Percentiles rank a stretch among this genome's conserved stretches.
These are phyloP conservation scores for Rhea pennata DNA, from an alignment of 2,113 vertebrate genomes.

Conservation along the genomic window DNA sequence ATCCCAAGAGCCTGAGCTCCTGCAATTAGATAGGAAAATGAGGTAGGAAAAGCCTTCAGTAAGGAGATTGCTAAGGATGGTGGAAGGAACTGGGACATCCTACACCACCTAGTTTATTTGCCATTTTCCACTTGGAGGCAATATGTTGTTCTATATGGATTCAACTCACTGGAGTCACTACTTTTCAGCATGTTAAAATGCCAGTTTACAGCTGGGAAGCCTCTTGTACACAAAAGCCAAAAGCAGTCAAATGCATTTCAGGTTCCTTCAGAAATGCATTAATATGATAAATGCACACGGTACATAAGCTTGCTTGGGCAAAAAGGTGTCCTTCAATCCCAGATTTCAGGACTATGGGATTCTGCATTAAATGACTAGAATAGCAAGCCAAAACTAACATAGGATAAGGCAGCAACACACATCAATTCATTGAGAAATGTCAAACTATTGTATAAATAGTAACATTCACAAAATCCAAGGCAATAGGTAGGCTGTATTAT, in stretches of 20 bases:
- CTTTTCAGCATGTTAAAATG: neutral
- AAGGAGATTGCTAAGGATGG: neutral
- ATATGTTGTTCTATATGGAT: neutral
- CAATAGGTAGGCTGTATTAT: neutral
- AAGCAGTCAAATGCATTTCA: neutral
- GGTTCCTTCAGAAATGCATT: neutral
- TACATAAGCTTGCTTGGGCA: neutral
- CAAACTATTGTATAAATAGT: neutral
- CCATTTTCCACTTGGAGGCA: neutral
- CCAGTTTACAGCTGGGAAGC: rapidly evolving
- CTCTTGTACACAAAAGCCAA: neutral
- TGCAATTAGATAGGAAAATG: neutral
- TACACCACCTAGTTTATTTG: neutral
- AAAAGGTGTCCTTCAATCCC: neutral
- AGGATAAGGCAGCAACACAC: neutral
- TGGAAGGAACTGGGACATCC: neutral
- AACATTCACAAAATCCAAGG: neutral
- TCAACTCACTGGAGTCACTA: neutral
- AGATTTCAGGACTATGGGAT: neutral
- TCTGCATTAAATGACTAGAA: neutral
- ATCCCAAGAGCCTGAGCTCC: neutral
- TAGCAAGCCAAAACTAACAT: neutral
- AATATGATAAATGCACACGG: neutral
- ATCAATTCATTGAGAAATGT: neutral
- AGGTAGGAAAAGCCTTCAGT: neutral